Conservation (phyloP, 2,888 invertebrate genomes). For the Noctua pronuba region DNA sequence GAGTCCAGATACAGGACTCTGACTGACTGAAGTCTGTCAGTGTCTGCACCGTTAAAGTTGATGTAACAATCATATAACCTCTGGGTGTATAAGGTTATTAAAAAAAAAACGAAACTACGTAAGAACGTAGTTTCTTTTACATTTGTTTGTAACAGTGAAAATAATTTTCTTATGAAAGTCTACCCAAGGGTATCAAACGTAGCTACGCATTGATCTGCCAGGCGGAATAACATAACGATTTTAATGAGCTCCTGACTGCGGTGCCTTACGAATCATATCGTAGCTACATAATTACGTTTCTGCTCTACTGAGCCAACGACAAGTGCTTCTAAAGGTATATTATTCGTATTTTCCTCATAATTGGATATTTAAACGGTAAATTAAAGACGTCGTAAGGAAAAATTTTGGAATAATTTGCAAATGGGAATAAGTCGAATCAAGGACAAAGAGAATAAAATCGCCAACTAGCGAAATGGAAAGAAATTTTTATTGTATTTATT, state of each 20-base stretch:
- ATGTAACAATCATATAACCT: not conserved
- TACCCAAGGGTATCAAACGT: not conserved
- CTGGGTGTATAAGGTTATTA: not conserved
- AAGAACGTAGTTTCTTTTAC: not conserved
- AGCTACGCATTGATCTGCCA: slow-evolving; percentile 19
- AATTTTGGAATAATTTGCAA: not conserved
- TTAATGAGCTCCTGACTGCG: slow-evolving; percentile 18
- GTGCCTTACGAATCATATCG: not conserved
- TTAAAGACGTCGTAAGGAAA: not conserved
- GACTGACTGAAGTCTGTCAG: not conserved
- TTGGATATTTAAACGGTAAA: slow-evolving; percentile 23
- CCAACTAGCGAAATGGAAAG: not conserved
- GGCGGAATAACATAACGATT: slow-evolving; percentile 1
- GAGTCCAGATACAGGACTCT: not conserved
- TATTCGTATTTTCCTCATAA: slow-evolving; percentile 12
- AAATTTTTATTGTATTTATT: not conserved
- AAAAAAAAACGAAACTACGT: not conserved
- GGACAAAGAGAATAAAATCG: slow-evolving; percentile 1
- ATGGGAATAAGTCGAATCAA: not conserved
- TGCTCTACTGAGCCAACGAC: not conserved
- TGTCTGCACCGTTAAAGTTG: not conserved
- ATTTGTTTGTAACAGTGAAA: not conserved
- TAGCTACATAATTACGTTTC: not conserved
- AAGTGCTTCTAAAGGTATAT: slow-evolving; percentile 4
- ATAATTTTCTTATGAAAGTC: not conserved